Conservation (phyloP, 2,888 invertebrate genomes). For the Aporophyla lueneburgensis region DNA sequence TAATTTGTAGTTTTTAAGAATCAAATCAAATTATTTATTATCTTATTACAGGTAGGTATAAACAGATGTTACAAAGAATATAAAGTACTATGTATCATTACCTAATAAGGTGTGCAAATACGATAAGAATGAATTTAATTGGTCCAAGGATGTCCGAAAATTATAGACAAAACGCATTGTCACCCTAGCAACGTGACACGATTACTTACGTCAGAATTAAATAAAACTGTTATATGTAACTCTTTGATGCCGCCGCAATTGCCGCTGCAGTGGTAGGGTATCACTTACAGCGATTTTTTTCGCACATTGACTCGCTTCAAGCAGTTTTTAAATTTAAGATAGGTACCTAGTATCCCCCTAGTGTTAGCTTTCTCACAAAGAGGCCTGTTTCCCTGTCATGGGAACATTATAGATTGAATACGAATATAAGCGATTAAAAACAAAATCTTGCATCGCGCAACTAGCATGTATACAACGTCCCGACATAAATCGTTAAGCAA, state of each 20-base stretch:
- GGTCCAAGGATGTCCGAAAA: not conserved
- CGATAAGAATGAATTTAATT: not conserved
- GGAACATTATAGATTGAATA: no score
- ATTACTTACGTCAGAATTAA: slow-evolving; percentile 61
- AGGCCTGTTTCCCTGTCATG: no score
- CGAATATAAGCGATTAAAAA: no score
- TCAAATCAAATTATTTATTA: not conserved
- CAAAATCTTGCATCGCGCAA: no score
- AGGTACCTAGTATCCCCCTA: no score
- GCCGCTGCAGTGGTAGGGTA: slow-evolving; percentile 13
- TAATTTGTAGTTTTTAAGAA: not conserved
- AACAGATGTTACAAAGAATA: slow-evolving; percentile 1
- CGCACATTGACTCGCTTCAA: not conserved
- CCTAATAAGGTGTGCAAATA: not conserved
- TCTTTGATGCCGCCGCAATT: slow-evolving; percentile 65
- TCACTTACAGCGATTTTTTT: slow-evolving; percentile 21
- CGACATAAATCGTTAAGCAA: no score
- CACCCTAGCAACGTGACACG: slow-evolving; percentile 41
- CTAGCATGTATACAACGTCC: no score
- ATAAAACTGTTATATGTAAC: slow-evolving; percentile 62
- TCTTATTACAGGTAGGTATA: not conserved
- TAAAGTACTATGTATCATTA: not conserved
- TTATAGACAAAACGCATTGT: slow-evolving; percentile 9
- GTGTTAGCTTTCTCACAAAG: no score
- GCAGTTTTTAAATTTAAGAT: not conserved